Evolutionary conservation across 1,140 invertebrate species (phyloP).

Genomic region (Listronotus bonariensis): DNA sequence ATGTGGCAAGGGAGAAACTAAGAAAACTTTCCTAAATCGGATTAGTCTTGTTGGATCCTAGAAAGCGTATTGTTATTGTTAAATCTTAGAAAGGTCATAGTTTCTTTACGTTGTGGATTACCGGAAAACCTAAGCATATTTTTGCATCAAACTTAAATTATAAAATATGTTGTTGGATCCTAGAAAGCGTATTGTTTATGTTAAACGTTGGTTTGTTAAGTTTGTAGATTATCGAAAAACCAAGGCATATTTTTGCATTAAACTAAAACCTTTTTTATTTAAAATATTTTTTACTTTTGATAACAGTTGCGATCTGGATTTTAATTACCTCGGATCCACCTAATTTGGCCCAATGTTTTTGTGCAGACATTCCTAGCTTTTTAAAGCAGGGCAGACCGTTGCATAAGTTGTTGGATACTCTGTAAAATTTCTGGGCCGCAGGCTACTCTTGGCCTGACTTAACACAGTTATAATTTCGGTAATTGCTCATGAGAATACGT

Average conservation of each 20-base stretch:
- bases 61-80: no score
- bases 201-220: no score
- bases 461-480: constrained; percentile 40
- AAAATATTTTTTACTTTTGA: constrained; percentile 6
- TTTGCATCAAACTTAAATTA: no score
- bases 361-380: constrained; percentile 22
- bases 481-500: constrained; percentile 30
- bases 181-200: no score
- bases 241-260: no score
- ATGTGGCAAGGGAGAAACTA: not conserved
- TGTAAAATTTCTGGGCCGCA: constrained; percentile 30
- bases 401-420: constrained; percentile 24
- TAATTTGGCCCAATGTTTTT: constrained; percentile 19
- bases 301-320: constrained; percentile 3
- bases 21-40: not conserved
- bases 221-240: no score
- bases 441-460: constrained; percentile 41
- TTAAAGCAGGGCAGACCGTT: constrained; percentile 6
- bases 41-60: no score
- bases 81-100: no score
- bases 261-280: no score
- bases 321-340: constrained; percentile 12
- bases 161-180: no score
- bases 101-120: no score
- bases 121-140: no score